These are phyloP conservation scores for Gouania willdenowi DNA, from an alignment of 2,797 vertebrate genomes.

Conservation along the genomic window DNA sequence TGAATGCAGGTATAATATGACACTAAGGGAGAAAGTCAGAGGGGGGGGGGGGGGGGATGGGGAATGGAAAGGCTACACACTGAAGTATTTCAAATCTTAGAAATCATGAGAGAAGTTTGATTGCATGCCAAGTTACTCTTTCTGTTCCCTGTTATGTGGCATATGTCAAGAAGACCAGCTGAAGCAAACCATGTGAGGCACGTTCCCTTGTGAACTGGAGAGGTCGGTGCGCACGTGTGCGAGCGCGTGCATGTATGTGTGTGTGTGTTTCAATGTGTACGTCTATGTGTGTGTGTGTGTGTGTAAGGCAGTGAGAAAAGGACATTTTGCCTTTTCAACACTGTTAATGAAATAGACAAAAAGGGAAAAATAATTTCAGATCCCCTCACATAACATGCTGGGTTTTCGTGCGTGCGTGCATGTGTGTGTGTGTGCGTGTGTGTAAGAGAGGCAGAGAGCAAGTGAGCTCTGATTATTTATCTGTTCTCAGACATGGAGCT, in stretches of 20 bases:
- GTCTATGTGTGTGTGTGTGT: constrained; percentile 6
- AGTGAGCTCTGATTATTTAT: constrained; percentile 34
- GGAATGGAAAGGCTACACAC: constrained; percentile 31
- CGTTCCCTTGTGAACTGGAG: constrained; percentile 43
- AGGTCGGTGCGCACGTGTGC: constrained; percentile 34
- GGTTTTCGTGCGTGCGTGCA: constrained; percentile 21
- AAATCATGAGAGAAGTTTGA: constrained; percentile 75
- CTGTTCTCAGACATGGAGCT: constrained; percentile 36
- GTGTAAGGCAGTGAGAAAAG: constrained; percentile 33
- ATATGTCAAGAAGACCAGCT: constrained; percentile 74
- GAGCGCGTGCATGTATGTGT: constrained; percentile 30
- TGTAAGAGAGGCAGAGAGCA: not conserved
- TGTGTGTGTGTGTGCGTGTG: constrained; percentile 3
- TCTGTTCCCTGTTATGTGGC: constrained; percentile 63
- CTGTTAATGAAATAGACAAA: constrained; percentile 71
- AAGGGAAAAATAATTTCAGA: constrained; percentile 64
- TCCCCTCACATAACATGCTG: constrained; percentile 57
- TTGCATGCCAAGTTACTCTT: constrained; percentile 64
- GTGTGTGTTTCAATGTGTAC: constrained; percentile 15
- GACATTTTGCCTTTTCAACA: constrained; percentile 62
- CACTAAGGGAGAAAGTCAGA: not conserved
- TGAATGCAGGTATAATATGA: constrained; percentile 7
- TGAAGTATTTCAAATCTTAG: constrained; percentile 75
- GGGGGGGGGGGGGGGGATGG: constrained; percentile 21
- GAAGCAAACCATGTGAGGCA: constrained; percentile 70